phyloP scores from a whole-genome alignment of 1,140 invertebrate genomes.

The Drosophila nannoptera region DNA sequence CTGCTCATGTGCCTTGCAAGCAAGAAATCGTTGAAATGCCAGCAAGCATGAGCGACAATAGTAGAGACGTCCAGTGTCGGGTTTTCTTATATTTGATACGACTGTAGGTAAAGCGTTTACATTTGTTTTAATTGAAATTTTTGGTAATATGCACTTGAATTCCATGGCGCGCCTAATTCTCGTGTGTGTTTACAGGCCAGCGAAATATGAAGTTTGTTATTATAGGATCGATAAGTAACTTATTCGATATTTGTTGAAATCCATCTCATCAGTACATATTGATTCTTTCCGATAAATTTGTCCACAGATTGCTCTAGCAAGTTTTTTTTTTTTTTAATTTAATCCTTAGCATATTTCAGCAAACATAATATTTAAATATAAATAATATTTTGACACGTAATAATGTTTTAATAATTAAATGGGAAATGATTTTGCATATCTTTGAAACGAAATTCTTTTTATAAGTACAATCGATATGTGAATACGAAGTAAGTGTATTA shows the following conservation, averaged over 20 bases:
- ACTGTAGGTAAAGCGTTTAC: not conserved
- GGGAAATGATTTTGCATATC: no score
- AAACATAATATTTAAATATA: no score
- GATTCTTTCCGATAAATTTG: not conserved
- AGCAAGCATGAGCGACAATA: conserved; percentile 45
- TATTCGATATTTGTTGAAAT: not conserved
- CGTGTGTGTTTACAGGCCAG: not conserved
- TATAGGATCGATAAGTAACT: not conserved
- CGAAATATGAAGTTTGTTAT: not conserved
- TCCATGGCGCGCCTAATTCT: conserved; percentile 12
- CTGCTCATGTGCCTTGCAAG: conserved; percentile 52
- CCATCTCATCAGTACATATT: not conserved
- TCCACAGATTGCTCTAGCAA: no score
- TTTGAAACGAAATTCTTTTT: not conserved
- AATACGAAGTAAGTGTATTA: no score
- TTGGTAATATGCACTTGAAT: conserved; percentile 21
- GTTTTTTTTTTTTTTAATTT: no score
- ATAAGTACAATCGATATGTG: not conserved
- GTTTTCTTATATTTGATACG: not conserved
- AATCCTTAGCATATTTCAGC: no score
- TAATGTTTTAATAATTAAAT: no score
- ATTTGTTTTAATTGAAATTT: not conserved
- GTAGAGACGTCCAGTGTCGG: conserved; percentile 27
- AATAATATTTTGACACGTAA: no score
- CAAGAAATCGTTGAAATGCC: conserved; percentile 34